Base-by-base conservation (phyloP, 2,113 vertebrate genomes). In the Rhinolophus sinicus region DNA sequence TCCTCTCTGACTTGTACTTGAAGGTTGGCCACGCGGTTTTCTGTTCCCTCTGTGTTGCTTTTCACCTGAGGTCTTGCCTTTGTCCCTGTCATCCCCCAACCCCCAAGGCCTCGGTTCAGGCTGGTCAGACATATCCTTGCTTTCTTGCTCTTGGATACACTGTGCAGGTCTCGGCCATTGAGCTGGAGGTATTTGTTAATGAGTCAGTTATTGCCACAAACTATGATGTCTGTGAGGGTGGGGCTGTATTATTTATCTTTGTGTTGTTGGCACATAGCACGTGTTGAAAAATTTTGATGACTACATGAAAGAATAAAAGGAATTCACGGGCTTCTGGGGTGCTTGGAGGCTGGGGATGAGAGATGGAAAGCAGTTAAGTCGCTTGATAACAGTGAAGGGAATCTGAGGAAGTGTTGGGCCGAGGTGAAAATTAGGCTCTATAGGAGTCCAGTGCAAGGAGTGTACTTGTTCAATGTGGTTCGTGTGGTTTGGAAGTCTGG, bases 401-500 rank as follows among this genome's bases (percentile, higher is more conserved):
- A 69, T 75, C 85, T 28, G 67, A 88, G 82, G 58, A 62, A 73
- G 24, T 44, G 28, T 56, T 38, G 58, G 80, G 58, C 58, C 72
- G 33, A 88, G 92, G 89, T 84, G 84, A 89, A 73, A 92, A 87
- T 90, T 50, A 84, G 77, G 84, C 69, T 19, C 82, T n/a, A 0
- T 8, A 67, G 33, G 60, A 93, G 69, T 24, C 69, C 35, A 52
- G 88, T 2, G 8, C 14, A 50, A 88, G 65, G 30, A 82, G 40
- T 73, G 67, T 72, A 52, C 81, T 50, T 75, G 21, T 35, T 50
- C n/a, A 69, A 8, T 69, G 64, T 72, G 70, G 64, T 64, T 87
- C 56, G 9, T 87, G 87, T 85, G 90, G 72, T 75, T 65, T 78
- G 88, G 70, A 81, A 81, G 88, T 62, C 93, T 95, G 91, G 75